A percentile compares a stretch with the other conserved stretches of the same genome.
Conservation (phyloP, 2,888 invertebrate genomes). For the Arrhopalites spinosus region DNA sequence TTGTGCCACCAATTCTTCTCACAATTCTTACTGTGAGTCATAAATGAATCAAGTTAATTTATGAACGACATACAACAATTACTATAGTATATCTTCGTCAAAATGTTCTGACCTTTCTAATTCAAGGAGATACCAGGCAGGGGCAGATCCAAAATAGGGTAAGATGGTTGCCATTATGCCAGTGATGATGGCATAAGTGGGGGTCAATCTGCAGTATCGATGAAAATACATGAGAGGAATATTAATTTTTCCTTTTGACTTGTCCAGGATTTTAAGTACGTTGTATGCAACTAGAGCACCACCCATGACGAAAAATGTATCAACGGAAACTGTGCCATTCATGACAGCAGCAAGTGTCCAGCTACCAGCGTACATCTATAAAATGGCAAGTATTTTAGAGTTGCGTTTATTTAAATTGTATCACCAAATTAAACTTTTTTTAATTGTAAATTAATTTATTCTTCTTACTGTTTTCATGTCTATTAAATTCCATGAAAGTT, state of each 20-base stretch:
- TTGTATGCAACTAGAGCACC: slow-evolving; percentile 66
- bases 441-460: background rate
- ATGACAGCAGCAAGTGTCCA: slow-evolving; percentile 59
- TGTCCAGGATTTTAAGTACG: slow-evolving; percentile 59
- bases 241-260: slow-evolving; percentile 62
- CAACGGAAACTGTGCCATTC: slow-evolving; percentile 70
- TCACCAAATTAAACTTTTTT: background rate
- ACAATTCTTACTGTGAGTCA: slow-evolving; percentile 35
- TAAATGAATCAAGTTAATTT: too few species aligned
- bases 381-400: too few species aligned
- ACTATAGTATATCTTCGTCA: too few species aligned
- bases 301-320: slow-evolving; percentile 69
- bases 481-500: background rate
- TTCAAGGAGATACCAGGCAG: slow-evolving; percentile 45
- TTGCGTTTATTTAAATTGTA: too few species aligned
- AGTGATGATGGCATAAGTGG: slow-evolving; percentile 41
- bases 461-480: background rate
- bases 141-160: slow-evolving; percentile 47
- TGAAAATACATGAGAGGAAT: background rate
- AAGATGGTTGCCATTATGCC: slow-evolving; percentile 41
- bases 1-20: slow-evolving; percentile 55
- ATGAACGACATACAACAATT: too few species aligned
- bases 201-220: slow-evolving; percentile 39
- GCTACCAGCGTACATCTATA: background rate
- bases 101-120: background rate